phyloP scores from a whole-genome alignment of 53 echinoderm and acorn worm genomes.

The Astropecten irregularis region DNA sequence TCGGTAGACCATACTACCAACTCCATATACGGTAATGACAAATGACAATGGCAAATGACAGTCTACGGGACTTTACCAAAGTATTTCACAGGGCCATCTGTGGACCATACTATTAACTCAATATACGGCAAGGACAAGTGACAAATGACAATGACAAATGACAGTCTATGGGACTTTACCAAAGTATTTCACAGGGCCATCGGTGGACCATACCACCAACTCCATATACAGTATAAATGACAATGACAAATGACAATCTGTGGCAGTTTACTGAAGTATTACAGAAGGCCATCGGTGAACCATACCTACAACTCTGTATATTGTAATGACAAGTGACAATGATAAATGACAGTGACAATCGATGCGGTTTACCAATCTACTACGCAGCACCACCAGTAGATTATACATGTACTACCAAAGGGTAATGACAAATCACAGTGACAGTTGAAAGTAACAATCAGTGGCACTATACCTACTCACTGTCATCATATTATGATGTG shows the following conservation, averaged over 20 bases:
- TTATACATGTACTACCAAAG: too few species aligned
- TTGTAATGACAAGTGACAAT: too few species aligned
- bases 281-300: slow-evolving; percentile 73
- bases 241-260: slow-evolving; percentile 12
- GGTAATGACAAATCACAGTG: too few species aligned
- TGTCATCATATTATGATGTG: too few species aligned
- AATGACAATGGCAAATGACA: slow-evolving; percentile 12
- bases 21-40: slow-evolving; percentile 39
- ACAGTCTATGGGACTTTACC: too few species aligned
- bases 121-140: slow-evolving; percentile 29
- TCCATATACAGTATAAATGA: slow-evolving; percentile 26
- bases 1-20: slow-evolving; percentile 75
- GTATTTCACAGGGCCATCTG: slow-evolving; percentile 73
- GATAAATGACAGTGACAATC: background rate
- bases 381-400: too few species aligned
- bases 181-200: slow-evolving; percentile 80
- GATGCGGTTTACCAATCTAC: too few species aligned
- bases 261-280: too few species aligned
- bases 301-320: too few species aligned
- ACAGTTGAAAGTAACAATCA: too few species aligned
- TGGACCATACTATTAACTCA: slow-evolving; percentile 79
- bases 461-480: too few species aligned
- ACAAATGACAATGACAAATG: slow-evolving; percentile 14
- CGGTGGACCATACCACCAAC: slow-evolving; percentile 77
- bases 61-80: too few species aligned